Conservation (phyloP, 92 coral and sea anemone species). For the Epizoanthus fatuus region DNA sequence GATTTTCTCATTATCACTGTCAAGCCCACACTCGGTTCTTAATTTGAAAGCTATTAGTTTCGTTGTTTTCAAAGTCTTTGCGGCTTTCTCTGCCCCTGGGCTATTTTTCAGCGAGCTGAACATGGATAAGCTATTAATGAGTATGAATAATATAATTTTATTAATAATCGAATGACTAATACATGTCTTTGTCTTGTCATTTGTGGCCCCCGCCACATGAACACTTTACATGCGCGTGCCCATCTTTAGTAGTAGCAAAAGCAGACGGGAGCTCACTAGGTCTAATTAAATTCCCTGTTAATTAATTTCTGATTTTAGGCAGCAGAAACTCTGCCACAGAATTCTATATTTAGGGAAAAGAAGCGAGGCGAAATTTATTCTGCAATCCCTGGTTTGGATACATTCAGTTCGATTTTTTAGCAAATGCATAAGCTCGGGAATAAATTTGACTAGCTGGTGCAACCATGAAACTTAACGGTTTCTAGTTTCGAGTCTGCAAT, state of each 20-base stretch:
- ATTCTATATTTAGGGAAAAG: background rate
- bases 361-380: background rate
- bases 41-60: slow-evolving; percentile 64
- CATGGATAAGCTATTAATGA: slow-evolving; percentile 1
- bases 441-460: too few relatives aligned
- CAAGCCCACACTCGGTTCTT: slow-evolving; percentile 57
- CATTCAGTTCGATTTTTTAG: too few relatives aligned
- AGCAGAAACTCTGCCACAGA: slow-evolving; percentile 3
- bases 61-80: slow-evolving; percentile 61
- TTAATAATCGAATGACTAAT: slow-evolving; percentile 26
- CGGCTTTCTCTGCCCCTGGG: slow-evolving; percentile 59
- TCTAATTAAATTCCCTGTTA: slow-evolving; percentile 44
- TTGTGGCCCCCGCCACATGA: slow-evolving; percentile 17
- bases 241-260: background rate
- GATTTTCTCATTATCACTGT: slow-evolving; percentile 55
- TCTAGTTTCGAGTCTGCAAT: background rate
- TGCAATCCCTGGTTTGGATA: background rate
- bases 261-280: background rate
- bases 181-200: slow-evolving; percentile 28
- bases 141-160: background rate
- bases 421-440: too few relatives aligned
- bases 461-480: background rate
- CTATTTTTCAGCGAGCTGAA: slow-evolving; percentile 22
- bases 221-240: slow-evolving; percentile 36
- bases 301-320: slow-evolving; percentile 32